Conservation (phyloP, 2,888 invertebrate species). For the Nebria salina region DNA sequence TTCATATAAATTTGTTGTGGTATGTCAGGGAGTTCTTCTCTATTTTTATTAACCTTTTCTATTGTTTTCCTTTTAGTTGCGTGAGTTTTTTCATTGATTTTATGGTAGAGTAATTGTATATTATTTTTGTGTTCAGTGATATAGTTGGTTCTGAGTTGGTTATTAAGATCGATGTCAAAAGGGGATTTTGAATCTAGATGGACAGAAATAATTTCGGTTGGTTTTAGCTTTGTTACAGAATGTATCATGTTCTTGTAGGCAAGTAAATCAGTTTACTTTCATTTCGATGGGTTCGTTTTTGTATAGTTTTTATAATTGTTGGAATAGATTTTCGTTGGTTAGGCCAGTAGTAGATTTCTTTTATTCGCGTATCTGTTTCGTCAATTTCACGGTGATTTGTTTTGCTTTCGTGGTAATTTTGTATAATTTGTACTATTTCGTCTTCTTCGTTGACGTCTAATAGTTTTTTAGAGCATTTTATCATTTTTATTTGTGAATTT, state of each 20-base stretch:
- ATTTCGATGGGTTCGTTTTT: background rate
- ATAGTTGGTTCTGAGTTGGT: background rate
- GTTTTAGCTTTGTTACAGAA: too few relatives aligned
- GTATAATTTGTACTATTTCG: too few relatives aligned
- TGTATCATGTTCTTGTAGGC: background rate
- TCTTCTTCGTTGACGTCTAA: too few relatives aligned
- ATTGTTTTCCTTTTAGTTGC: background rate
- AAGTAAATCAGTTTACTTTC: background rate
- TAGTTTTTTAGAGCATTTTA: background rate
- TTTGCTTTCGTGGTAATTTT: too few relatives aligned
- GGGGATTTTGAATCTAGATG: background rate
- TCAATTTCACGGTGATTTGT: too few relatives aligned
- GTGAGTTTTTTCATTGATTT: background rate
- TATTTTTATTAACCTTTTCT: background rate
- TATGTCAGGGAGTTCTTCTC: background rate
- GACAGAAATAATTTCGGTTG: too few relatives aligned
- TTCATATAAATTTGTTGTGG: background rate
- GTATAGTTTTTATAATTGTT: background rate
- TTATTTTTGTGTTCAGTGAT: background rate
- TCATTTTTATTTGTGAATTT: background rate
- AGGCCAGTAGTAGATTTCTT: slow-evolving; percentile 6
- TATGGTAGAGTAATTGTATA: background rate
- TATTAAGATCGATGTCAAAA: background rate
- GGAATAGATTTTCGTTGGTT: background rate
- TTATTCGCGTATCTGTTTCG: too few relatives aligned